Conservation (phyloP, 64 coral and sea anemone species). For the Montipora capricornis region DNA sequence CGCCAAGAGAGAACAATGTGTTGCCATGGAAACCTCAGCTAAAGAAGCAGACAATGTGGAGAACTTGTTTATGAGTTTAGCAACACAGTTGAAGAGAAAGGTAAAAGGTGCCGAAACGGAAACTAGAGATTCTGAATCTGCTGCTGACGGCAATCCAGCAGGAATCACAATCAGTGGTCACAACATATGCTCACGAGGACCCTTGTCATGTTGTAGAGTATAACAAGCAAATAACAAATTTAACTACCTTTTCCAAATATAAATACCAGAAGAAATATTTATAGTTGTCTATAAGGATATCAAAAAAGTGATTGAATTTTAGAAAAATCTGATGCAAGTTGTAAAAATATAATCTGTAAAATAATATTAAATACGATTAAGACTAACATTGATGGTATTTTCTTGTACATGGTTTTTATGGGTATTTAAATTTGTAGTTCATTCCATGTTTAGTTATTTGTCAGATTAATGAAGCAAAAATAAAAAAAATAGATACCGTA, state of each 20-base stretch:
- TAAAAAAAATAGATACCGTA: no score
- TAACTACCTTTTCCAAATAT: neutral
- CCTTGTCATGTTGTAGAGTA: constrained; percentile 86
- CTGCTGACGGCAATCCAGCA: constrained; percentile 11
- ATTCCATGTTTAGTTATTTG: no score
- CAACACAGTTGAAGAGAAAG: constrained; percentile 87
- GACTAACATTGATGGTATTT: no score
- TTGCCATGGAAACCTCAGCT: constrained; percentile 97
- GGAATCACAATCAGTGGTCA: constrained; percentile 83
- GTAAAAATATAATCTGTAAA: no score
- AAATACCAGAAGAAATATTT: neutral
- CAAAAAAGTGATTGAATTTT: no score
- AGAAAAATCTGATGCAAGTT: no score
- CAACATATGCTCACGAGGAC: constrained; percentile 81
- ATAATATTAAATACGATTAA: no score
- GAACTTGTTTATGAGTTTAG: constrained; percentile 88
- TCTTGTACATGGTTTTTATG: no score
- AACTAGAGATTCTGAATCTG: constrained; percentile 38
- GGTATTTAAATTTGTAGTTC: no score
- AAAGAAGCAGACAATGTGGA: constrained; percentile 98
- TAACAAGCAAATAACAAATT: neutral
- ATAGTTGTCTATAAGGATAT: no score
- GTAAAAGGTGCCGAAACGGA: constrained; percentile 69
- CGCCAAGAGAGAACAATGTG: constrained; percentile 82
- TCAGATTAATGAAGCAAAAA: neutral